Base-by-base conservation (phyloP, 1,140 invertebrate genomes). In the Drosophila parabipectinata region DNA sequence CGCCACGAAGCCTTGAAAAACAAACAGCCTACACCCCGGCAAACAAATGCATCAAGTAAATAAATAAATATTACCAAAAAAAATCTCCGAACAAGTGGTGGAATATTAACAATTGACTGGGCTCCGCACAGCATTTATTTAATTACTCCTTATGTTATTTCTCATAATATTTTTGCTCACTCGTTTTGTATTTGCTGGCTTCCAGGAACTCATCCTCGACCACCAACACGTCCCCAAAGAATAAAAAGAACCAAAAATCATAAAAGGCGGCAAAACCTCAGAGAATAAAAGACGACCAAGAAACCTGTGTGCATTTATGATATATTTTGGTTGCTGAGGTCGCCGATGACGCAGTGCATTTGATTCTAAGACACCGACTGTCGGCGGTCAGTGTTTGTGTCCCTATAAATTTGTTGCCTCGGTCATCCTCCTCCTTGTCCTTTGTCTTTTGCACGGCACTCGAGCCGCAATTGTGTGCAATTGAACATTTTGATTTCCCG, bases 221-320 rank as follows among this genome's bases (percentile, higher is more conserved):
- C 80, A 83, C 80, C 80, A 76, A 51, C 41, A 68, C 45, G 62
- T 39, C 62, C 45, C 51, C 68, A 51, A 21, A 52, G 26, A 37
- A 34, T 14, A 18, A 15, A 18, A 47, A 47, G 34, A 37, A 37
- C 34, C 34, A 68, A 54, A 54, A 59, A 67, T 59, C 52, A 52
- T 75, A 71, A 62, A 79, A 50, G 66, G 82, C 83, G 83, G 84
- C 79, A 77, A 82, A 87, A 88, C 82, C 83, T 88, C 83, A 79
- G 81, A 87, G 37, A 78, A 48, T 21, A 62, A 45, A 45, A 21
- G 39, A 24, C 28, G 26, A 34, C 21, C 24, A 28, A 39, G 53
- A 8, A 82, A 84, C 80, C 83, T 87, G 82, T 85, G 59, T 82
- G 59, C 79, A 88, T 87, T 82, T 85, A 79, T 87, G 82, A 85